Evolutionary conservation across 2,888 invertebrate species (phyloP).

Genomic region (Teleiodes luculella): DNA sequence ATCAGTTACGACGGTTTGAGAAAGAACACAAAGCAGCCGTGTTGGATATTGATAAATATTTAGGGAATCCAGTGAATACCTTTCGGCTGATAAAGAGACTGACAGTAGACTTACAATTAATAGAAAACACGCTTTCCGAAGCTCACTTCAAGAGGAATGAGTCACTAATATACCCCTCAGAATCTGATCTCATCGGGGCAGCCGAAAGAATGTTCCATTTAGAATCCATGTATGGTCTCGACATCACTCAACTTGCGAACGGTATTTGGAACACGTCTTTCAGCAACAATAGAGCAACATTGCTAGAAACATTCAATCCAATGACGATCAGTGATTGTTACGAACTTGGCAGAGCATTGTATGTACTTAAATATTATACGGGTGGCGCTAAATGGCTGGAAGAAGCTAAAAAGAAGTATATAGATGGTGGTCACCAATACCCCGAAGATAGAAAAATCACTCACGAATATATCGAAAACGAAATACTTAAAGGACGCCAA

Average conservation of each 20-base stretch:
- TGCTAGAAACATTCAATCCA: background rate
- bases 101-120: slow-evolving; percentile 89
- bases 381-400: background rate
- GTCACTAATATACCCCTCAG: background rate
- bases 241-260: background rate
- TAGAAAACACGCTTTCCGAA: slow-evolving; percentile 44
- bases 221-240: background rate
- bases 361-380: background rate
- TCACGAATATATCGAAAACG: background rate
- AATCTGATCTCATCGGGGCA: background rate
- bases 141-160: background rate
- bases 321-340: background rate
- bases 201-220: background rate
- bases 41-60: slow-evolving; percentile 55
- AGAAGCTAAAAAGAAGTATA: background rate
- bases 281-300: background rate
- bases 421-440: background rate
- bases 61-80: slow-evolving; percentile 92
- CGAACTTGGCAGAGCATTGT: background rate
- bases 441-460: background rate
- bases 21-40: background rate
- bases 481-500: background rate
- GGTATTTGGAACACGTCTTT: background rate
- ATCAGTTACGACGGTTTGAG: background rate
- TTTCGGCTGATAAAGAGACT: slow-evolving; percentile 91